These are phyloP conservation scores for Tilapia sparmanii DNA, from an alignment of 2,113 vertebrate genomes.

Conservation along the genomic window DNA sequence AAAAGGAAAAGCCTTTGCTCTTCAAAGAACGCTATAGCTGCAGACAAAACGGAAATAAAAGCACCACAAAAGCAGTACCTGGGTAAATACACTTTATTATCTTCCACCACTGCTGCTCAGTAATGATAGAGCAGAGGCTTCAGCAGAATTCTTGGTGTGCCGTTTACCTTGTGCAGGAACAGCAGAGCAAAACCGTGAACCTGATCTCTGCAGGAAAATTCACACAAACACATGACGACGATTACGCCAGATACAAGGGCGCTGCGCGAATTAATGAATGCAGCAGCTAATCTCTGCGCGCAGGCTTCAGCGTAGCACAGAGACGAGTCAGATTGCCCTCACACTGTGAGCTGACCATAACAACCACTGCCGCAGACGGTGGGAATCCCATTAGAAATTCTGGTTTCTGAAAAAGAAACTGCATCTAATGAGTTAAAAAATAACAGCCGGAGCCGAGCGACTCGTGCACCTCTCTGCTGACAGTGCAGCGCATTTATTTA, in stretches of 20 bases:
- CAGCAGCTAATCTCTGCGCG: background rate
- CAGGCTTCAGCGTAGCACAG: background rate
- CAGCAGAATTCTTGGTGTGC: background rate
- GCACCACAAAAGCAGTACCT: background rate
- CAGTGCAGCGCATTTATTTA: background rate
- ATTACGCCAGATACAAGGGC: background rate
- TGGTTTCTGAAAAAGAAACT: background rate
- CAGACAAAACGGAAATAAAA: background rate
- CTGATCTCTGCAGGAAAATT: background rate
- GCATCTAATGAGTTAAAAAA: background rate
- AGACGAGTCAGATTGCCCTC: background rate
- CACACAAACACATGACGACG: background rate
- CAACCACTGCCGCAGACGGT: background rate
- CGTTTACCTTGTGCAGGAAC: background rate
- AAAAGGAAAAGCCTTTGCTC: background rate
- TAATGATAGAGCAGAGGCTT: background rate
- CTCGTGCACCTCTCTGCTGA: background rate
- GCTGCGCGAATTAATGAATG: background rate
- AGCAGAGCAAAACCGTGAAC: background rate
- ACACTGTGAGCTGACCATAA: background rate
- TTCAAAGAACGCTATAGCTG: background rate
- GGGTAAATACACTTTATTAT: background rate
- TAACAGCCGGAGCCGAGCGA: background rate
- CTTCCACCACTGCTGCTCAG: background rate
- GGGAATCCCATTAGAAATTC: background rate